Evolutionary conservation across 2,888 invertebrate species (phyloP).

Genomic region (Entomobrya proxima): DNA sequence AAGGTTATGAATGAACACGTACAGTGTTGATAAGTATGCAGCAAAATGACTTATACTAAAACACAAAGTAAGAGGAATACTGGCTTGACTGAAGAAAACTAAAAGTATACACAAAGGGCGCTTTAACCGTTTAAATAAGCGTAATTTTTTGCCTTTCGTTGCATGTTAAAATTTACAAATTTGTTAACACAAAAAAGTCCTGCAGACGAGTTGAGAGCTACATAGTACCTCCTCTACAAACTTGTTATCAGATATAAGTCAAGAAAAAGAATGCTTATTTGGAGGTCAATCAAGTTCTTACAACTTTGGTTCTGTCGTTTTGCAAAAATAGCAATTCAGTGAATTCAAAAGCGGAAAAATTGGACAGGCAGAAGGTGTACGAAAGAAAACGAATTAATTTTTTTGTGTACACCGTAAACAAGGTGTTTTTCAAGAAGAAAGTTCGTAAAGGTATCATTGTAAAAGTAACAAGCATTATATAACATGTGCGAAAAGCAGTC

Average conservation of each 20-base stretch:
- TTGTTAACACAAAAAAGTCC: constrained; percentile 37
- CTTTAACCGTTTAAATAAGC: too few relatives aligned
- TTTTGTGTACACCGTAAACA: neutral
- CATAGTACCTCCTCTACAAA: neutral
- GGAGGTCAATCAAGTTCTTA: constrained; percentile 27
- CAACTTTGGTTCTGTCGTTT: constrained; percentile 11
- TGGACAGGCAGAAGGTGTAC: constrained; percentile 7
- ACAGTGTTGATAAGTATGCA: neutral
- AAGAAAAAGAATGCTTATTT: constrained; percentile 10
- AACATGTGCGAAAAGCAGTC: constrained; percentile 5
- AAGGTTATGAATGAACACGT: neutral
- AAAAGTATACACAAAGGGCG: too few relatives aligned
- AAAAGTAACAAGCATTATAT: neutral
- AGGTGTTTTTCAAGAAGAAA: neutral
- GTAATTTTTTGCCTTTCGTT: neutral
- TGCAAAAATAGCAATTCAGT: constrained; percentile 25
- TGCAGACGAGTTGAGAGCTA: neutral
- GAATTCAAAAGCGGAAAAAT: constrained; percentile 43
- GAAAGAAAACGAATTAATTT: neutral
- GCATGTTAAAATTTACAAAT: constrained; percentile 11
- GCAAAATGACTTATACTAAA: too few relatives aligned
- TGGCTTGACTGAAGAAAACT: neutral
- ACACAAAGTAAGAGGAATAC: too few relatives aligned
- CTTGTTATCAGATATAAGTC: neutral
- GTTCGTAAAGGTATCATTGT: too few relatives aligned